Conservation (phyloP, 2,113 vertebrate genomes). For the Lepidothrix coronata region DNA sequence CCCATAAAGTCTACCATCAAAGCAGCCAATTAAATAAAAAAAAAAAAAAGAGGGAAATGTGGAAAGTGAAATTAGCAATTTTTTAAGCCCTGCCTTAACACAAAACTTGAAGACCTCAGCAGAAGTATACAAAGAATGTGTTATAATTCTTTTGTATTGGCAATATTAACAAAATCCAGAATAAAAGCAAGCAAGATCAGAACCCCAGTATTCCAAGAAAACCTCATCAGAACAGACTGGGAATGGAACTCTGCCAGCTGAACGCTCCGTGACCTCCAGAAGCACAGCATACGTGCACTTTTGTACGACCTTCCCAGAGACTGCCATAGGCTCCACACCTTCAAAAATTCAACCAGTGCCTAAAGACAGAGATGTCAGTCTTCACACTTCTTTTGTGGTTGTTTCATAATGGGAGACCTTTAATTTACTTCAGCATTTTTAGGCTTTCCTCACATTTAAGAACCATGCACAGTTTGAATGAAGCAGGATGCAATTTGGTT, state of each 20-base stretch:
- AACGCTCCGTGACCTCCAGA: background rate
- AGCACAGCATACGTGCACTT: fast-evolving
- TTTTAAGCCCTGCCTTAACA: background rate
- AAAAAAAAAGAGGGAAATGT: background rate
- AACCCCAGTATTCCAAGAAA: background rate
- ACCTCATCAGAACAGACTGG: background rate
- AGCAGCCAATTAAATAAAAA: background rate
- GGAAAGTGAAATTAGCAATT: background rate
- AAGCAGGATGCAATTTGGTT: background rate
- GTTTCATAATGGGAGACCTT: background rate
- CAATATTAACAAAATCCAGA: background rate
- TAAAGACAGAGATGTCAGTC: background rate
- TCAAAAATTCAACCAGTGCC: background rate
- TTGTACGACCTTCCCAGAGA: background rate
- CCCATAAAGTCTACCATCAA: background rate
- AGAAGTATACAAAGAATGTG: background rate
- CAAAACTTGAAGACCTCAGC: background rate
- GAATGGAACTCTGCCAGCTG: background rate
- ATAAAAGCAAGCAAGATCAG: background rate
- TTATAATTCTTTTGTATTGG: background rate
- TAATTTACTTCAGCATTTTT: background rate
- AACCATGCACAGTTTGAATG: background rate
- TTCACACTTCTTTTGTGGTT: background rate
- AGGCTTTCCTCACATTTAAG: background rate
- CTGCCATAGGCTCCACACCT: background rate